Evolutionary conservation across 1,140 invertebrate genomes (phyloP), one percentile per base, ranked within the genome.

Genomic region (Grapholita molesta): DNA sequence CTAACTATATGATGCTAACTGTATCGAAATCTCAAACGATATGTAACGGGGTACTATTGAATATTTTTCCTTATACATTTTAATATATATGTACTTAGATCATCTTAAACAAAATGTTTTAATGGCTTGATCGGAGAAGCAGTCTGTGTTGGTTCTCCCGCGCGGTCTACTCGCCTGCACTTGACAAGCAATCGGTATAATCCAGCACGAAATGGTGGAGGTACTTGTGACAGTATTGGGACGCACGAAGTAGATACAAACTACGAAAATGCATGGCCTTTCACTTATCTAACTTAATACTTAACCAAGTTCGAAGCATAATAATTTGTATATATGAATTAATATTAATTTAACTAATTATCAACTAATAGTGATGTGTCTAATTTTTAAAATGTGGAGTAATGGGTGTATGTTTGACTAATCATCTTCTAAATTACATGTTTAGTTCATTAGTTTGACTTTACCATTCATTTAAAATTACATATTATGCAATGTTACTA

Each of bases 351-450:
- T 25, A 57, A 57, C 25, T 23, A 57, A 57, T 57, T 53, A 21
- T 53, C 23, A 53, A 35, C 7, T 32, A 8, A 15, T 52, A 24
- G 15, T 67, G 68, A 70, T 65, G 66, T 73, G 66, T 70, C 66
- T 70, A 30, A 67, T 68, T 42, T n/a, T n/a, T 38, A 70, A 15
- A 48, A 64, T 74, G 74, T 82, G 78, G 76, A 84, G 86, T 90
- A 89, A 90, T 88, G 86, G 88, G 78, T 88, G 85, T 88, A 88
- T 83, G 84, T 86, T 84, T 83, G 82, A 87, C 85, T 88, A 84
- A 83, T 87, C 65, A 38, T 70, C 64, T 64, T 52, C 48, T 57
- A 32, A 25, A 42, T 68, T 66, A 9, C 25, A 15, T 38, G 21
- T 48, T 69, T 30, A 33, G 64, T 24, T 57, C 53, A 61, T 30